Conservation (phyloP, 2,113 vertebrate species). For the Mesoclemmys tuberculata region DNA sequence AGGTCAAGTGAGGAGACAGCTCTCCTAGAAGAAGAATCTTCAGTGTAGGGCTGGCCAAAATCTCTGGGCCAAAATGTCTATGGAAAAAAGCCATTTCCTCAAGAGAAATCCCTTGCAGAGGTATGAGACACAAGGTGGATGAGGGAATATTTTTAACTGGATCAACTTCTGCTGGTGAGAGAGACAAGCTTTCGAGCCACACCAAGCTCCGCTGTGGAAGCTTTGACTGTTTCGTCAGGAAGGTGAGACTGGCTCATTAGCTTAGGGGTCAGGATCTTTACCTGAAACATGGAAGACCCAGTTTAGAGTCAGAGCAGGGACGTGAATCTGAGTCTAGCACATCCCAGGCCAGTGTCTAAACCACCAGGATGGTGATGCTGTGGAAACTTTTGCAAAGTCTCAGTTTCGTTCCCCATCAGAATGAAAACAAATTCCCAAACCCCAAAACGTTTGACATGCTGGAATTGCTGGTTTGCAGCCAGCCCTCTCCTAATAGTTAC, state of each 20-base stretch:
- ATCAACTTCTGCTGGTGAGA: background rate
- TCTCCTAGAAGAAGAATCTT: background rate
- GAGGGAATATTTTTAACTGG: background rate
- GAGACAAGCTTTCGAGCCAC: background rate
- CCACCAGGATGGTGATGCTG: accelerated
- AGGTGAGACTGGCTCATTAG: background rate
- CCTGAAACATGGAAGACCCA: background rate
- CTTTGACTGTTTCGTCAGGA: too few relatives aligned
- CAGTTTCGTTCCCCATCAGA: background rate
- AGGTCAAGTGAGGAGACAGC: background rate
- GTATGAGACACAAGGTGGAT: background rate
- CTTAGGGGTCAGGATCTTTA: background rate
- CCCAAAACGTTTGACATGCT: background rate
- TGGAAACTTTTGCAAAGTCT: background rate
- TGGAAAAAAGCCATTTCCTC: background rate
- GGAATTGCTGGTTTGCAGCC: background rate
- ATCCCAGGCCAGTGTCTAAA: background rate
- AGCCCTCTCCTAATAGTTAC: background rate
- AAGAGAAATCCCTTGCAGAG: background rate
- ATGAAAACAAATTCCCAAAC: background rate
- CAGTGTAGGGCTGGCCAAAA: background rate
- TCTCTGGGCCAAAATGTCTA: background rate
- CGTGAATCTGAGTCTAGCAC: background rate
- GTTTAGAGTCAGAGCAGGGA: background rate
- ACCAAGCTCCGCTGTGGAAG: background rate